Evolutionary conservation across 2,797 vertebrate genomes (phyloP).

Genomic region (Karalla daura): DNA sequence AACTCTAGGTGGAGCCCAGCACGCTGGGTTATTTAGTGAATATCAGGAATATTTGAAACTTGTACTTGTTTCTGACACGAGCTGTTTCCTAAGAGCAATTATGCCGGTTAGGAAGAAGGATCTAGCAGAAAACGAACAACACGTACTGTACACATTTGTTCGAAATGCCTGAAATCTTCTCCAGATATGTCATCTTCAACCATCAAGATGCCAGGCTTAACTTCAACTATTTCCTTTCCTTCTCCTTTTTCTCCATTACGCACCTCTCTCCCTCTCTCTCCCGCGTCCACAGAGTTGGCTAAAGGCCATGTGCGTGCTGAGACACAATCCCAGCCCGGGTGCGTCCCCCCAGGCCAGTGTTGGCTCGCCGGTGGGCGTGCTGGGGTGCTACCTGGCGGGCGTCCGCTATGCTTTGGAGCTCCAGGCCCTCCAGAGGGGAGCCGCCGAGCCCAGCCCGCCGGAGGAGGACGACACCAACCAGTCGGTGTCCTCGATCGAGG

Average conservation of each 20-base stretch:
- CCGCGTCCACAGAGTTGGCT: slow-evolving; percentile 76
- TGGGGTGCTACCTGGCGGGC: slow-evolving; percentile 91
- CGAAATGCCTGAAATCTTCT: neutral
- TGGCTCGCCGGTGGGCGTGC: slow-evolving; percentile 85
- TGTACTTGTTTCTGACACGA: too few species aligned
- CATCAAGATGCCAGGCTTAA: neutral
- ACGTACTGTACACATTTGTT: slow-evolving; percentile 6
- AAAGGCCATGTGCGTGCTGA: slow-evolving; percentile 91
- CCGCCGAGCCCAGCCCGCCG: slow-evolving; percentile 78
- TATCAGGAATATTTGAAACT: too few species aligned
- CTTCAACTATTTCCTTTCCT: neutral
- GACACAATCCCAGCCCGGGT: slow-evolving; percentile 80
- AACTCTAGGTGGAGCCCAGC: too few species aligned
- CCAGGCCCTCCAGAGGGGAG: slow-evolving; percentile 79
- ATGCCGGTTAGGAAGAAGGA: too few species aligned
- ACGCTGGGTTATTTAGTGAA: too few species aligned
- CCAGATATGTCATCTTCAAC: slow-evolving; percentile 5
- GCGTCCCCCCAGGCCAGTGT: slow-evolving; percentile 83
- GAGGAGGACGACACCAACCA: slow-evolving; percentile 98
- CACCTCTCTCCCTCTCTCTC: neutral
- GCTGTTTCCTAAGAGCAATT: too few species aligned
- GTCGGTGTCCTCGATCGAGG: slow-evolving; percentile 97
- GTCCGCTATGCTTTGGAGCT: slow-evolving; percentile 90
- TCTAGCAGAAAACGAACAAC: too few species aligned
- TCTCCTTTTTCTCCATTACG: neutral